Percentiles rank a stretch among this genome's conserved stretches.
phyloP scores from a whole-genome alignment of 2,888 invertebrate genomes.

The Drosophila testacea region DNA sequence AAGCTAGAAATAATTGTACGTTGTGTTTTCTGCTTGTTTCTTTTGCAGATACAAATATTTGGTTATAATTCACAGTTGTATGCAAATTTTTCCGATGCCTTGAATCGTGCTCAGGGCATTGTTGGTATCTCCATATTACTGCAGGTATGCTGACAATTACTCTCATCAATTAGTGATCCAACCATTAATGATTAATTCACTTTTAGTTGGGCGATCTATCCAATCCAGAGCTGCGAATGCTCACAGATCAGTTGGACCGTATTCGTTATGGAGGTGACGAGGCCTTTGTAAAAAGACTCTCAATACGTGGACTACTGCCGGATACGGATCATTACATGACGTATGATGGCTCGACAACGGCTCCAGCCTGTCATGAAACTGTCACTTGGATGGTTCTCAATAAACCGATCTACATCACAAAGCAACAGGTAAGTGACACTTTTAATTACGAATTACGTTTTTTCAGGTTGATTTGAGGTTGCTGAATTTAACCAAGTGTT shows the following conservation, averaged over 20 bases:
- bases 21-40: no score
- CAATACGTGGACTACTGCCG: constrained; percentile 94
- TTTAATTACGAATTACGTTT: neutral
- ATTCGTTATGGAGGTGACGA: constrained; percentile 96
- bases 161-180: no score
- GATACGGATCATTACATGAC: constrained; percentile 99
- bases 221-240: constrained; percentile 94
- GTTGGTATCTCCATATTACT: constrained; percentile 96
- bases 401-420: constrained; percentile 98
- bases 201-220: constrained; percentile 95
- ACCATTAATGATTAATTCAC: no score
- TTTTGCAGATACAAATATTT: constrained; percentile 96
- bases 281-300: constrained; percentile 93
- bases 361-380: constrained; percentile 98
- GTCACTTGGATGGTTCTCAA: constrained; percentile 99
- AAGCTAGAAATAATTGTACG: no score
- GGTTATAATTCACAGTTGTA: constrained; percentile 99
- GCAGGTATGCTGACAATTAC: constrained; percentile 89
- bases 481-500: no score
- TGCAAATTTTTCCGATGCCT: constrained; percentile 97
- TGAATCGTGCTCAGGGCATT: constrained; percentile 97
- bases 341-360: constrained; percentile 98
- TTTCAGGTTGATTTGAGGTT: no score
- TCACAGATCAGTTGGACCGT: constrained; percentile 96
- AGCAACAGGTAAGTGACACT: constrained; percentile 92